Evolutionary conservation across 2,113 vertebrate species (phyloP), one percentile per base, ranked within the genome.

Genomic region (Pluvialis apricaria): DNA sequence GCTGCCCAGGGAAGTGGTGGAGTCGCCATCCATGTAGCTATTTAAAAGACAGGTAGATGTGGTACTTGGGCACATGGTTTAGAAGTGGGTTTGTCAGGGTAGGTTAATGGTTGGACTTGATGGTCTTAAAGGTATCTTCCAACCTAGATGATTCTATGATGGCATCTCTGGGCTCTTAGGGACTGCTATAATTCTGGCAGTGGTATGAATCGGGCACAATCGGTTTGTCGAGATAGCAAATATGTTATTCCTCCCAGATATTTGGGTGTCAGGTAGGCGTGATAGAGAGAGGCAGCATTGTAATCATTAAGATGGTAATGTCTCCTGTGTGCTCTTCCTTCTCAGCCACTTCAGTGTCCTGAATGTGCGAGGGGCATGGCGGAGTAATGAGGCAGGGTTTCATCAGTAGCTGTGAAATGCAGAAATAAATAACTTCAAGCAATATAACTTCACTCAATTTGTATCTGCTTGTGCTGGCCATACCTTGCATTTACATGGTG

Each of bases 361-460:
- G 64, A 51, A 61, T 34, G 28, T 72, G 68, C 8, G 24, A 45
- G 28, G 54, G 60, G 54, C 60, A 49, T 1, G 6, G 42, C 61
- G 54, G n/a, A 91, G 65, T 38, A 79, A 75, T 11, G 44, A 92
- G 60, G 64, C n/a, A 49, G 13, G 68, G 10, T 55, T 83, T 77
- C 40, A 36, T 66, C 80, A 51, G 51, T 6, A 71, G 69, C 80
- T 68, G 47, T 80, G 64, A 78, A 70, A 88, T 61, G 86, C 55
- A 91, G 76, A 84, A 95, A 95, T 57, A 95, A 92, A 55, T 78
- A 82, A 84, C 64, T 92, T 65, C 34, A 58, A 94, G 80, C 52
- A 64, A 31, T 28, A 6, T 14, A 94, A 85, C 62, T 52, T 76
- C 28, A n/a, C 58, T 86, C 75, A 80, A 0, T 86, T 88, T 77